Base-by-base conservation (phyloP, 2,797 vertebrate genomes). In the Mareca strepera region DNA sequence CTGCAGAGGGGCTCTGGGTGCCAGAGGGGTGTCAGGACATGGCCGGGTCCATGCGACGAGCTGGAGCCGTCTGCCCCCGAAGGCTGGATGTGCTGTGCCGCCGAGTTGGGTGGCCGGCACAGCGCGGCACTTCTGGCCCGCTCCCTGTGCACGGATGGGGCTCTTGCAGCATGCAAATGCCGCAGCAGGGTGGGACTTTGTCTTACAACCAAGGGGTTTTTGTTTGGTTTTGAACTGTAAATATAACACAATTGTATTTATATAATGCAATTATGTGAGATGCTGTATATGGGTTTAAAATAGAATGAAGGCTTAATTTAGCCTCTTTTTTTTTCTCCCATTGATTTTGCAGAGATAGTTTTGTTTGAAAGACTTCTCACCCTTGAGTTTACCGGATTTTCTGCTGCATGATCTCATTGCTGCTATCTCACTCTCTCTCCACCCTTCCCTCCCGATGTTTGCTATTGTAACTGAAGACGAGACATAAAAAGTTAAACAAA, bases 381-480 rank as follows among this genome's bases (percentile, higher is more conserved):
- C 89, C 94, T 95, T 11, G 7, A 67, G 87, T 95, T 96, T 92
- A 90, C 91, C 11, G 1, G 83, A 14, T 58, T 77, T 60, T 1
- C 17, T 48, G 17, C 93, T 72, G 64, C 76, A 94, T 96, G 96
- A 96, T 94, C 93, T 96, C 96, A 96, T 69, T 90, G 83, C 93
- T 77, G 21, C 64, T 66, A 90, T 90, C 88, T 96, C 94, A 4
- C 70, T 82, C 86, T 60, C 94, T 66, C 96, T 94, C 96, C 94
- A 92, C 96, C 93, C 96, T 94, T 97, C 93, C 96, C 95, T 96
- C 94, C 79, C 1, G 94, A 82, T 95, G 95, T 96, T 96, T 96
- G 88, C 96, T 95, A 10, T 80, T 85, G 78, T 75, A 69, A 84
- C 91, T 89, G 46, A 93, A 92, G 92, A 96, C 88, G 90, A 93